A percentile compares a stretch with the other conserved stretches of the same genome.
Conservation (phyloP, 2,797 vertebrate species). For the Sternarchorhynchus goeldii region DNA sequence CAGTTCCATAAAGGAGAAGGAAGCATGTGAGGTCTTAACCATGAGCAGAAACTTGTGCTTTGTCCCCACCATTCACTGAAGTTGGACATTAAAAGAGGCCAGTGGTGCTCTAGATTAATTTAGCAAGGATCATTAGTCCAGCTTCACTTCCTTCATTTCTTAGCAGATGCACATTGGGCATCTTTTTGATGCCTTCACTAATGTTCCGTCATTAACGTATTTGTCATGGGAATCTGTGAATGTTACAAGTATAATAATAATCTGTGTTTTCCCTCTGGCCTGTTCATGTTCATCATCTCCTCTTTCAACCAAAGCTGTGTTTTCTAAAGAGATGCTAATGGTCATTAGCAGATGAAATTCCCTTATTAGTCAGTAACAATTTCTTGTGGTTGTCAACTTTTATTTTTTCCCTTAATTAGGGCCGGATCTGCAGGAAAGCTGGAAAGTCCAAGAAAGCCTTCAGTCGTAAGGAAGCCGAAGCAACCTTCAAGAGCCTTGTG, state of each 20-base stretch:
- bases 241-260: too few relatives aligned
- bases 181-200: too few relatives aligned
- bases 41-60: background rate
- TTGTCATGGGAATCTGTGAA: background rate
- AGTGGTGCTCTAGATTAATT: slow-evolving; percentile 8
- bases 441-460: slow-evolving; percentile 99
- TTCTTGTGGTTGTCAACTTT: slow-evolving; percentile 47
- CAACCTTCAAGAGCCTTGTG: slow-evolving; percentile 99
- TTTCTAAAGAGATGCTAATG: background rate
- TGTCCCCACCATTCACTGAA: background rate
- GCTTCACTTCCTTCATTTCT: slow-evolving; percentile 7
- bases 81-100: slow-evolving; percentile 26
- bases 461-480: slow-evolving; percentile 98
- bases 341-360: too few relatives aligned
- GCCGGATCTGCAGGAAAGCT: slow-evolving; percentile 98
- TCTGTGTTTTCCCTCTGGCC: too few relatives aligned
- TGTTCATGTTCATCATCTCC: too few relatives aligned
- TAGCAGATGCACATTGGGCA: slow-evolving; percentile 38
- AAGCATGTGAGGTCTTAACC: too few relatives aligned
- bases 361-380: background rate
- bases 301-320: too few relatives aligned
- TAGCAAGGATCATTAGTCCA: slow-evolving; percentile 20
- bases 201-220: background rate
- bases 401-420: slow-evolving; percentile 69
- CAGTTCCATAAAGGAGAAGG: too few relatives aligned